Percentiles rank a stretch among this genome's conserved stretches.
These are phyloP conservation scores for Gortyna flavago DNA, from an alignment of 2,888 invertebrate species.

Conservation along the genomic window DNA sequence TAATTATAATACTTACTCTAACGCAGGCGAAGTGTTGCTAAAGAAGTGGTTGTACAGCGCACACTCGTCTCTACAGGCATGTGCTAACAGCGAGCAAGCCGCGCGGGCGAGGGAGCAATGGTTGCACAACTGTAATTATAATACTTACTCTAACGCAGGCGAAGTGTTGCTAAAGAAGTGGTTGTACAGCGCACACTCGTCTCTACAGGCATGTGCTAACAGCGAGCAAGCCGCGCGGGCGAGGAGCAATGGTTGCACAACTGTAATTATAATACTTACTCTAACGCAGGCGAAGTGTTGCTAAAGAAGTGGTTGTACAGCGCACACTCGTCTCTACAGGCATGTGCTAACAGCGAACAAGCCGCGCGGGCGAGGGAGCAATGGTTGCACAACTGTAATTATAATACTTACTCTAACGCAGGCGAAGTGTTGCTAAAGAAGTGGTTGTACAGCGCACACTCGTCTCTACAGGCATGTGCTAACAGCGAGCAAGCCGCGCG, in stretches of 20 bases:
- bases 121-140: constrained; percentile 79
- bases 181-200: constrained; percentile 97
- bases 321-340: constrained; percentile 98
- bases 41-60: constrained; percentile 98
- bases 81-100: constrained; percentile 95
- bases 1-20: constrained; percentile 91
- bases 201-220: constrained; percentile 97
- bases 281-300: constrained; percentile 91
- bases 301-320: constrained; percentile 97
- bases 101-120: constrained; percentile 89
- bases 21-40: constrained; percentile 91
- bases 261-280: constrained; percentile 90
- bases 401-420: constrained; percentile 91
- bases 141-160: constrained; percentile 91
- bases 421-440: constrained; percentile 94
- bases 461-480: constrained; percentile 98
- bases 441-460: constrained; percentile 96
- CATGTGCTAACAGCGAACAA: constrained; percentile 97
- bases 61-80: constrained; percentile 98
- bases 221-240: constrained; percentile 93
- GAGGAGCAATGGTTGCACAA: constrained; percentile 80
- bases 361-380: constrained; percentile 89
- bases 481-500: constrained; percentile 94
- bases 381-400: constrained; percentile 79
- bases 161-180: constrained; percentile 96